Base-by-base conservation (phyloP, 30 jellyfish, hydroid and myxozoan genomes). In the Aurelia sp. region DNA sequence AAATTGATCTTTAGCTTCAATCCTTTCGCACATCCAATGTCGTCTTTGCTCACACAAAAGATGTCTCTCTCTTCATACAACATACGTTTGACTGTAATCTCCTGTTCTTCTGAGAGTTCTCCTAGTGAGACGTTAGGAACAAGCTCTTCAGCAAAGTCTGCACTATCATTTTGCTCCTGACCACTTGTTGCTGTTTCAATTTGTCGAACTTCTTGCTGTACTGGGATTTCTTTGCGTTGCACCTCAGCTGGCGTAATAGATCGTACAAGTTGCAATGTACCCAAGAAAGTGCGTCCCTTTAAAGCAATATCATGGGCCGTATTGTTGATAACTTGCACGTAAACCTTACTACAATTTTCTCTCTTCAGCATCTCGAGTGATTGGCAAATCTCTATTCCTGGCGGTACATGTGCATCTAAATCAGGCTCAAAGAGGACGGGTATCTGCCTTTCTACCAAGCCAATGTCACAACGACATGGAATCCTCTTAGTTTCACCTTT, bases 11-110 rank as follows among this genome's bases (percentile, higher is more conserved):
- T 59, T 30, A 17, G 33, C 11, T 76, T 35, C 5, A 76, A 78
- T 13, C 48, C 78, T 13, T 58, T 12, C 4, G 88, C 88, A 33
- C 88, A 76, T 4, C 78, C 88, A 11, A 76, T 27, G 22, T 76
- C 74, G 4, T 50, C 17, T 63, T 27, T 27, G 24, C 48, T 60
- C 53, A 13, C 19, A 78, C 88, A 76, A 62, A 76, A 76, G 6
- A 63, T 59, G 15, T 76, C 70, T 12, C 60, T 61, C 18, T 57
- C 88, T 17, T 62, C 66, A 20, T 17, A 33, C 5, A 76, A 63
- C 88, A 76, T 76, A 20, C 35, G 63, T 6, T 57, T 10, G 10
- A 76, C n/a, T 13, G 2, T 76, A 21, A 18, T 59, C 58, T 52
- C 58, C 58, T 76, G 79, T 41, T 57, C 60, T 16, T 51, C 75